A percentile compares a stretch with the other conserved stretches of the same genome.
Conservation (phyloP, 2,888 invertebrate species). For the Dexiosoma caninum region DNA sequence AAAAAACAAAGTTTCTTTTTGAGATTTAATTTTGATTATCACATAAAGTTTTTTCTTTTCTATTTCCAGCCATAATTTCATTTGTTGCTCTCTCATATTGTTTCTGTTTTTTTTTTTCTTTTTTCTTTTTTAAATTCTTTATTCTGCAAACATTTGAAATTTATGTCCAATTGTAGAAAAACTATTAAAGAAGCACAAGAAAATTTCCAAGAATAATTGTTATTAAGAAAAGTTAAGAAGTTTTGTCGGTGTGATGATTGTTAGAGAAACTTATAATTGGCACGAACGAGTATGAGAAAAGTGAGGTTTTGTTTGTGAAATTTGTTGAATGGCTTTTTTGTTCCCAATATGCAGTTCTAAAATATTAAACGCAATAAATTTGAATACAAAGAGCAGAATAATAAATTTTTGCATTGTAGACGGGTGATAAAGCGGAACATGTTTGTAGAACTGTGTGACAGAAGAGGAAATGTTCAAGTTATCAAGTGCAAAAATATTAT, state of each 20-base stretch:
- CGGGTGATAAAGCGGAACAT: too few relatives aligned
- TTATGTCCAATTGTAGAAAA: constrained; percentile 60
- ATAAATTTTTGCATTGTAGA: too few relatives aligned
- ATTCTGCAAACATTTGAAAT: constrained; percentile 50
- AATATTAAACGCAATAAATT: too few relatives aligned
- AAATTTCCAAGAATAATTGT: constrained; percentile 54
- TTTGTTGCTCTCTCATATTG: constrained; percentile 14
- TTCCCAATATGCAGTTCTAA: too few relatives aligned
- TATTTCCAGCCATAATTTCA: constrained; percentile 23
- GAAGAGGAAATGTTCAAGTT: too few relatives aligned
- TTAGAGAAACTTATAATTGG: not conserved
- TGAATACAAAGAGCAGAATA: too few relatives aligned
- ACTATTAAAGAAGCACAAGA: constrained; percentile 27
- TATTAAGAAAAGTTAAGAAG: constrained; percentile 53
- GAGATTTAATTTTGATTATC: constrained; percentile 22
- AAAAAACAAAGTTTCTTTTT: constrained; percentile 22
- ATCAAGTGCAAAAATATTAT: too few relatives aligned
- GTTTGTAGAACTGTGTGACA: too few relatives aligned
- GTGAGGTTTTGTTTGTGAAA: not conserved
- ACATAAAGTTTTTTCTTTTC: constrained; percentile 21
- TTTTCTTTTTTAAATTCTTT: not conserved
- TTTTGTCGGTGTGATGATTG: constrained; percentile 37
- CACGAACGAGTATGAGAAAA: not conserved
- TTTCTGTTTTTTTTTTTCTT: too few relatives aligned
- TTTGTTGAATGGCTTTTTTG: too few relatives aligned